Evolutionary conservation across 2,888 invertebrate species (phyloP).

Genomic region (Drosophila nr. perissopoda): DNA sequence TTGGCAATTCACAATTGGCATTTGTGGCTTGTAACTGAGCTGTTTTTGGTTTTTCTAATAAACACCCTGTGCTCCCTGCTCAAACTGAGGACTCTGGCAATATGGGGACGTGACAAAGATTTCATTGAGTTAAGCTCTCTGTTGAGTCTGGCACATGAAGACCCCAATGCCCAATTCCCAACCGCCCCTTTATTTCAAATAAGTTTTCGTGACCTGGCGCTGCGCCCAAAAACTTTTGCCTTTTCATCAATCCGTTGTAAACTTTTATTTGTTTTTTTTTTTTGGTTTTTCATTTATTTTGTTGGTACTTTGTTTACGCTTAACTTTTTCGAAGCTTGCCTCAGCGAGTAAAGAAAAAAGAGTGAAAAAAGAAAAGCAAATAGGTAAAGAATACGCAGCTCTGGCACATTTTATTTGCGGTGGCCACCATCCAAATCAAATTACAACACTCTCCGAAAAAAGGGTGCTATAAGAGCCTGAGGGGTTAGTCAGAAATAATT

Average conservation of each 20-base stretch:
- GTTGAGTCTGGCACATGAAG: not conserved
- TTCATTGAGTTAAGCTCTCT: slow-evolving; percentile 48
- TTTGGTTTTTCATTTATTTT: slow-evolving; percentile 10
- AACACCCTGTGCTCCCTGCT: slow-evolving; percentile 6
- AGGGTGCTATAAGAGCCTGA: too few species aligned
- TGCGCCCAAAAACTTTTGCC: slow-evolving; percentile 44
- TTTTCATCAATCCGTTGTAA: slow-evolving; percentile 48
- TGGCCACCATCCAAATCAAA: slow-evolving; percentile 33
- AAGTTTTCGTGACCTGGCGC: slow-evolving; percentile 46
- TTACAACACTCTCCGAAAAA: slow-evolving; percentile 26
- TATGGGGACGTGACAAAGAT: slow-evolving; percentile 63
- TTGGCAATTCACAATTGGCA: slow-evolving; percentile 41
- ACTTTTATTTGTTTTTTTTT: slow-evolving; percentile 20
- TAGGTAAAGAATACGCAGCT: slow-evolving; percentile 3
- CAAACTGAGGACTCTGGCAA: slow-evolving; percentile 2
- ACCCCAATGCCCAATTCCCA: not conserved
- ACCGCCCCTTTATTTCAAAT: slow-evolving; percentile 11
- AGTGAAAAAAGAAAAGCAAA: not conserved
- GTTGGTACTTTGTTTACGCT: slow-evolving; percentile 34
- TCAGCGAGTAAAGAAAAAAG: slow-evolving; percentile 10
- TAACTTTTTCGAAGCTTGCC: slow-evolving; percentile 33
- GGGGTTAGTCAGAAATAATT: not conserved
- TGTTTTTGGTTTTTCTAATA: slow-evolving; percentile 1
- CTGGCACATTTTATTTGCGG: slow-evolving; percentile 9
- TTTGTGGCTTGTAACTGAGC: slow-evolving; percentile 24